A percentile compares a stretch with the other conserved stretches of the same genome.
Conservation (phyloP, 2,113 vertebrate genomes). For the Ailurus styani region DNA sequence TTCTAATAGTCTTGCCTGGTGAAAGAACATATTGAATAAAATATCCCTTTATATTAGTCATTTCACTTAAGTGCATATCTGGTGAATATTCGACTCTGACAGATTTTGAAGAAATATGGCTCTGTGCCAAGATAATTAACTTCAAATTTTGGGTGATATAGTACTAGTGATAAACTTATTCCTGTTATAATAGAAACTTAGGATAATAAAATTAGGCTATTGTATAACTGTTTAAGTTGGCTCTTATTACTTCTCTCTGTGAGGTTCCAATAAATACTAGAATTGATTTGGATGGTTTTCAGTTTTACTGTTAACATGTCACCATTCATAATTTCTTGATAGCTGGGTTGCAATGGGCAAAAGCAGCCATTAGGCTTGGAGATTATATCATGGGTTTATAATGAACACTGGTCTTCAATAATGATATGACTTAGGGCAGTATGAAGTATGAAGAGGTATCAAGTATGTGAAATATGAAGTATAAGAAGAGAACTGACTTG, state of each 20-base stretch:
- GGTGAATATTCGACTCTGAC: not conserved
- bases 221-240: not conserved
- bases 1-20: not conserved
- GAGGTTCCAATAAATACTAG: not conserved
- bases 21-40: not conserved
- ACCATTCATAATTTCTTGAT: not conserved
- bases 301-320: not conserved
- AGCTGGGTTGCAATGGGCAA: not conserved
- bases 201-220: not conserved
- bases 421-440: not conserved
- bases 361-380: not conserved
- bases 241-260: not conserved
- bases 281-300: not conserved
- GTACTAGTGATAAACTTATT: not conserved
- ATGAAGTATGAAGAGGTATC: not conserved
- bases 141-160: not conserved
- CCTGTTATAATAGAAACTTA: not conserved
- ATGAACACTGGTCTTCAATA: not conserved
- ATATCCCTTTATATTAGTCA: not conserved
- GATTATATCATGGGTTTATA: not conserved
- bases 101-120: not conserved
- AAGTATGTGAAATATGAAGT: not conserved
- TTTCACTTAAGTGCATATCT: not conserved
- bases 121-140: constrained; percentile 3
- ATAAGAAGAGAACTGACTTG: not conserved